Conservation (phyloP, 2,113 vertebrate genomes). For the Nannospalax galili region DNA sequence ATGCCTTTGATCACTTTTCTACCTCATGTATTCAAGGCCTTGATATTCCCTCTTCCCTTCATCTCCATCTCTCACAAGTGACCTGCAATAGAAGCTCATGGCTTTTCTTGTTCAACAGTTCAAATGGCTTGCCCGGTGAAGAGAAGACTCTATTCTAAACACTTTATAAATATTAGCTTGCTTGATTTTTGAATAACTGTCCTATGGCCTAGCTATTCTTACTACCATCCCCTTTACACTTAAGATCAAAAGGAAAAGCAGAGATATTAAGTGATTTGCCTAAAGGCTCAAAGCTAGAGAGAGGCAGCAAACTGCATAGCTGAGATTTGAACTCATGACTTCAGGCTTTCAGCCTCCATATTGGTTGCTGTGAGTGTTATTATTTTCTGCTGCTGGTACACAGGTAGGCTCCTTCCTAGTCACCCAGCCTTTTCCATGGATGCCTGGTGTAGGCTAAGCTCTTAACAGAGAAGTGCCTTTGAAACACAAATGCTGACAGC, state of each 20-base stretch:
- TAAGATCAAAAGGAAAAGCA: neutral
- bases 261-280: neutral
- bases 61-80: neutral
- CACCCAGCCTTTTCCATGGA: neutral
- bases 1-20: neutral
- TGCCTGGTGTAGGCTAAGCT: neutral
- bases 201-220: neutral
- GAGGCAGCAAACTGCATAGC: neutral
- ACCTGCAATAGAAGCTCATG: neutral
- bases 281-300: neutral
- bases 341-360: neutral
- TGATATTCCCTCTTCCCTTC: neutral
- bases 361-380: neutral
- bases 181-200: neutral
- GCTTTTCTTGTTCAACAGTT: constrained; percentile 10
- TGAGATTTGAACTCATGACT: neutral
- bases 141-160: neutral
- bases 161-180: neutral
- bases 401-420: neutral
- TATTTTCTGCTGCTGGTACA: neutral
- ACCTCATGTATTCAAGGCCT: neutral
- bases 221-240: neutral
- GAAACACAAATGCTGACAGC: constrained; percentile 42
- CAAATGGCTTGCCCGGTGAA: neutral
- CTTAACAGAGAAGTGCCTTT: constrained; percentile 38